Evolutionary conservation across 2,113 vertebrate species (phyloP).

Genomic region (Oxygymnocypris stewartii): DNA sequence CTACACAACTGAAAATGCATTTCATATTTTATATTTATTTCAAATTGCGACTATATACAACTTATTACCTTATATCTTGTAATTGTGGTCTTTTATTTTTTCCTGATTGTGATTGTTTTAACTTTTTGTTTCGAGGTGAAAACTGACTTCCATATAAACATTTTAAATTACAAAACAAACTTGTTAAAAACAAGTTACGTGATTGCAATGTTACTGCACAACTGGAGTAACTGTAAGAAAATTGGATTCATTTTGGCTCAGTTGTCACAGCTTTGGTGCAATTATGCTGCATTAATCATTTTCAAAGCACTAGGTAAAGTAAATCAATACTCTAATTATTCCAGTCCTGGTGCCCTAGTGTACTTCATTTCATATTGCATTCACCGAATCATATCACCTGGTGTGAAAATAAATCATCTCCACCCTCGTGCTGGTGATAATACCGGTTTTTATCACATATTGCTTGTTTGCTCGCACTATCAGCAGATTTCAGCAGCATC

Average conservation of each 20-base stretch:
- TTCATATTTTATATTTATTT: too few relatives aligned
- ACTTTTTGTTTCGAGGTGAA: neutral
- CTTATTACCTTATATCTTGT: neutral
- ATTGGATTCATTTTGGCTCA: neutral
- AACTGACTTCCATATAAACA: neutral
- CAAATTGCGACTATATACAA: too few relatives aligned
- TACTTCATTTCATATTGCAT: neutral
- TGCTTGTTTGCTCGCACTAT: neutral
- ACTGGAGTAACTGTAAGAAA: neutral
- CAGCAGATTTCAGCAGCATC: conserved; percentile 24
- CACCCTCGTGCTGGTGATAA: neutral
- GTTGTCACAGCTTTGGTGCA: neutral
- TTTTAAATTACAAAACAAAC: too few relatives aligned
- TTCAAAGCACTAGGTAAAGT: neutral
- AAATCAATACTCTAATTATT: conserved; percentile 4
- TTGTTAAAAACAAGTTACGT: too few relatives aligned
- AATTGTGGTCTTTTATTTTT: too few relatives aligned
- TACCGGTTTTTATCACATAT: conserved; percentile 21
- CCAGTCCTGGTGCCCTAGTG: neutral
- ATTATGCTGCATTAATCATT: neutral
- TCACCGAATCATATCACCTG: neutral
- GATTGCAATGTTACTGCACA: neutral
- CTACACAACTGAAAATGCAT: too few relatives aligned
- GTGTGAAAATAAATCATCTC: conserved; percentile 14
- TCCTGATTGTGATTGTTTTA: neutral